These are phyloP conservation scores for Perca flavescens DNA, from an alignment of 2,113 vertebrate genomes.

Conservation along the genomic window DNA sequence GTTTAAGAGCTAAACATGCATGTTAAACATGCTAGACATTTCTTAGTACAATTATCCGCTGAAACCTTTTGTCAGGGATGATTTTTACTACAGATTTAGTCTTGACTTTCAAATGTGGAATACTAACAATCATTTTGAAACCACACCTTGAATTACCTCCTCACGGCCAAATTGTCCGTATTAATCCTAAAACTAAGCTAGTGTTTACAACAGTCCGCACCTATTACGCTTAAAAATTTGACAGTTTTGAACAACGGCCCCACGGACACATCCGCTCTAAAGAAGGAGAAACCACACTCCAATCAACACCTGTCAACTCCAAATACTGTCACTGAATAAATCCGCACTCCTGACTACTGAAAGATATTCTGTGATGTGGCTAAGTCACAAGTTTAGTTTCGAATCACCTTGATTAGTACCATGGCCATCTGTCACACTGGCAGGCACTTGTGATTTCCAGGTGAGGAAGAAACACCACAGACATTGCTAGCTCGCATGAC, in stretches of 20 bases:
- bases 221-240: slow-evolving; percentile 26
- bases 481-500: not conserved
- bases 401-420: slow-evolving; percentile 58
- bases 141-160: not conserved
- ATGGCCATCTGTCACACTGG: slow-evolving; percentile 65
- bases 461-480: slow-evolving; percentile 37
- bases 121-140: not conserved
- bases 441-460: slow-evolving; percentile 45
- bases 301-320: slow-evolving; percentile 50
- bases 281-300: slow-evolving; percentile 48
- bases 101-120: not conserved
- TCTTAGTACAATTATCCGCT: not conserved
- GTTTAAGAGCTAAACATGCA: no score
- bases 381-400: slow-evolving; percentile 12
- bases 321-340: slow-evolving; percentile 33
- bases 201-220: not conserved
- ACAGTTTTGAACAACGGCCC: slow-evolving; percentile 47
- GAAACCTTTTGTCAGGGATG: not conserved
- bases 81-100: not conserved
- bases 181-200: not conserved
- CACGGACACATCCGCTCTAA: slow-evolving; percentile 38
- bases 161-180: not conserved
- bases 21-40: not conserved
- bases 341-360: not conserved
- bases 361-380: slow-evolving; percentile 3